Percentiles rank a stretch among this genome's conserved stretches.
Evolutionary conservation across 2,888 invertebrate species (phyloP).

Genomic region (Glaucopsyche alexis): DNA sequence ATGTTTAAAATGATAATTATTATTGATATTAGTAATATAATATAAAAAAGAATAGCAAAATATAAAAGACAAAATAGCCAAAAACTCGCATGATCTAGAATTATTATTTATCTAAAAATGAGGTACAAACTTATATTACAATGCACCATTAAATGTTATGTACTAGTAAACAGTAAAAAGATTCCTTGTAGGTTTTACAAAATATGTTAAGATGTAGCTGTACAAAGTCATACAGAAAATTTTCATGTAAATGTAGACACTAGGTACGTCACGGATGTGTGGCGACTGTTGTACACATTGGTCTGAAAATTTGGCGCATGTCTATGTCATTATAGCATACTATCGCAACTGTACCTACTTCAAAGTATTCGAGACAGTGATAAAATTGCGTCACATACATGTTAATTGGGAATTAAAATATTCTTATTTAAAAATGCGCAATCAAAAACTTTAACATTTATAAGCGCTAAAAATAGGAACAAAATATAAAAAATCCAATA

Average conservation of each 20-base stretch:
- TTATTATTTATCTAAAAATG: not conserved
- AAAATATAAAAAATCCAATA: not conserved
- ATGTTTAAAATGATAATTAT: too few relatives aligned
- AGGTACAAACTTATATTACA: conserved; percentile 4
- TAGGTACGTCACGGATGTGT: too few relatives aligned
- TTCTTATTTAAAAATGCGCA: not conserved
- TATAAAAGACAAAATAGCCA: not conserved
- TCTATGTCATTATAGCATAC: too few relatives aligned
- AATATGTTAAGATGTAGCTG: not conserved
- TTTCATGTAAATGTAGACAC: too few relatives aligned
- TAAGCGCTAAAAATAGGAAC: conserved; percentile 3
- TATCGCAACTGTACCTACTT: too few relatives aligned
- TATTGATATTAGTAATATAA: too few relatives aligned
- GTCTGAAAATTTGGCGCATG: too few relatives aligned
- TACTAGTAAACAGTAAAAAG: not conserved
- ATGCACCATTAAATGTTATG: conserved; percentile 16
- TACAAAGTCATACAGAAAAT: too few relatives aligned
- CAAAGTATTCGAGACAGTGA: too few relatives aligned
- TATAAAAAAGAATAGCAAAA: not conserved
- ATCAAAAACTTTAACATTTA: not conserved
- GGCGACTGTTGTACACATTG: too few relatives aligned
- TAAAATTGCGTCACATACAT: not conserved
- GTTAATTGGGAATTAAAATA: not conserved
- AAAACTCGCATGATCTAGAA: not conserved
- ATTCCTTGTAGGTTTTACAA: not conserved